A percentile compares a stretch with the other conserved stretches of the same genome.
phyloP scores from a whole-genome alignment of 2,888 invertebrate species.

The Omphaloscelis lunosa region DNA sequence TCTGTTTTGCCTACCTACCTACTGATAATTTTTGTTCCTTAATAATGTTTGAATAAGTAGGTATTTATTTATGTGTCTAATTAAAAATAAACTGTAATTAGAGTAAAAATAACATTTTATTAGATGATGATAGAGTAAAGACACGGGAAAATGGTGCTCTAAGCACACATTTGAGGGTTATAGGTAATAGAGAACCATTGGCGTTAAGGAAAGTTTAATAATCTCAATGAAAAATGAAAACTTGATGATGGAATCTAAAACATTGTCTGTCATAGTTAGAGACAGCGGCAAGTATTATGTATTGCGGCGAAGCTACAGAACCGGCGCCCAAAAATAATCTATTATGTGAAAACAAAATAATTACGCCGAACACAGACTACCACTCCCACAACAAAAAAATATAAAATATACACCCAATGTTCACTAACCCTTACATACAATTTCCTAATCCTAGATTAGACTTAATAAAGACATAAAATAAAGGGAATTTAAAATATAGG shows the following conservation, averaged over 20 bases:
- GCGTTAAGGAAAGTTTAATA: slow-evolving; percentile 7
- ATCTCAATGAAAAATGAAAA: neutral
- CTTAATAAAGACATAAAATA: slow-evolving; percentile 67
- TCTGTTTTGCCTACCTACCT: slow-evolving; percentile 35
- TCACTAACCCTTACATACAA: slow-evolving; percentile 32
- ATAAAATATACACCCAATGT: slow-evolving; percentile 37
- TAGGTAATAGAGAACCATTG: neutral
- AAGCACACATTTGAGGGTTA: slow-evolving; percentile 49
- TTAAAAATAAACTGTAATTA: slow-evolving; percentile 4
- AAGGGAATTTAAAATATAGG: slow-evolving; percentile 81
- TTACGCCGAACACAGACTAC: slow-evolving; percentile 48
- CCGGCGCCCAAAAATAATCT: slow-evolving; percentile 79
- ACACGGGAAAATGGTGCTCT: neutral
- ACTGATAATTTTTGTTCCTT: slow-evolving; percentile 49
- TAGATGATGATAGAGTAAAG: slow-evolving; percentile 4
- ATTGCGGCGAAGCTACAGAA: slow-evolving; percentile 50
- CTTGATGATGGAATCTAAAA: neutral
- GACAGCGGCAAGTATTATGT: slow-evolving; percentile 19
- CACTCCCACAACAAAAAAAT: slow-evolving; percentile 21
- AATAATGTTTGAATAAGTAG: slow-evolving; percentile 34
- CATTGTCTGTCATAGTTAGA: neutral
- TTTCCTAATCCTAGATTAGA: slow-evolving; percentile 43
- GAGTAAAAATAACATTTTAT: slow-evolving; percentile 4
- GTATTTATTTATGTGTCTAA: slow-evolving; percentile 20
- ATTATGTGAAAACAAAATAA: slow-evolving; percentile 78